phyloP scores from a whole-genome alignment of 2,797 vertebrate genomes.

The Halcyon chelicuti region DNA sequence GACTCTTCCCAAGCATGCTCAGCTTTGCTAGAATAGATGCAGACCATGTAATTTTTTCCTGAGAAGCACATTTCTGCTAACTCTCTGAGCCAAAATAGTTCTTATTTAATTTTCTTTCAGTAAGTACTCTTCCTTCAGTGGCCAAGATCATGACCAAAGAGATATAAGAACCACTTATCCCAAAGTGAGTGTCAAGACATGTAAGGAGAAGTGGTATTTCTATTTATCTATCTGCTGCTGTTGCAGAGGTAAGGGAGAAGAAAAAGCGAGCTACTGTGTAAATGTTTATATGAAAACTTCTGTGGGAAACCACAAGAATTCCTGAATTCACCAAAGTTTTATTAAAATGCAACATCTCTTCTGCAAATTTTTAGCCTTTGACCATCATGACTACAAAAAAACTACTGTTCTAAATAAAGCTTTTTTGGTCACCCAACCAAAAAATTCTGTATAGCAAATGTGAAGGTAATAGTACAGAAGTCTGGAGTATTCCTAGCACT shows the following conservation, averaged over 20 bases:
- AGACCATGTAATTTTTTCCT: background rate
- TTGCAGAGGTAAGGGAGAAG: background rate
- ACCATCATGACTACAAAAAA: background rate
- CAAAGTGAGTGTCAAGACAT: background rate
- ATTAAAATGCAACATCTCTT: fast-evolving
- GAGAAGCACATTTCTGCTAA: background rate
- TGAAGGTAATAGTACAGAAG: background rate
- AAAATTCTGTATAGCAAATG: background rate
- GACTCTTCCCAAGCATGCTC: background rate
- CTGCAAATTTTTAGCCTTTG: background rate
- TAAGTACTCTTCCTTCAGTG: background rate
- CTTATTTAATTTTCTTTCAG: background rate
- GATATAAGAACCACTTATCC: background rate
- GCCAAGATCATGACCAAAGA: background rate
- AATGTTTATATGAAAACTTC: background rate
- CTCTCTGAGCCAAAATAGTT: background rate
- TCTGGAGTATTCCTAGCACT: background rate
- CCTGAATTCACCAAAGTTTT: background rate
- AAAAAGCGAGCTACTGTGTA: background rate
- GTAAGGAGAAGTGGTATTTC: background rate
- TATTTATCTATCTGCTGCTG: background rate
- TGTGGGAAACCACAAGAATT: background rate
- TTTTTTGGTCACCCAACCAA: fast-evolving
- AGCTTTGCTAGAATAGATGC: background rate
- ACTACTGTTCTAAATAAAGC: background rate